Percentiles rank a stretch among this genome's conserved stretches.
These are phyloP conservation scores for Propithecus deckenii DNA, from an alignment of 2,797 vertebrate species.

Conservation along the genomic window DNA sequence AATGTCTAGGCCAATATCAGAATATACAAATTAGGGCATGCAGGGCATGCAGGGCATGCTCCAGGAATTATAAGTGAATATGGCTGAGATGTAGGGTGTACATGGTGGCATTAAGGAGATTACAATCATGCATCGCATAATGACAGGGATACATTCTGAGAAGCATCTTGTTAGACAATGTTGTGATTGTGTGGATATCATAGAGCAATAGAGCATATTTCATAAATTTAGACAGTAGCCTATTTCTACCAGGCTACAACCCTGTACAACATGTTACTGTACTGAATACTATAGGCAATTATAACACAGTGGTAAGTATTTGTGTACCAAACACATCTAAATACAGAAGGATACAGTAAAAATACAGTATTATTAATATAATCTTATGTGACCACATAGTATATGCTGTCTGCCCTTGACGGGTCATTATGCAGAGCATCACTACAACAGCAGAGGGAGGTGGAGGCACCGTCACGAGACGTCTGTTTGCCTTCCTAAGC, in stretches of 20 bases:
- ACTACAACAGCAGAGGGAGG: neutral
- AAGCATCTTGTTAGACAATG: neutral
- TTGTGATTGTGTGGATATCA: neutral
- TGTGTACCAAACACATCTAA: neutral
- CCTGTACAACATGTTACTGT: neutral
- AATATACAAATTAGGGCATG: neutral
- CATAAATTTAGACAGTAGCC: neutral
- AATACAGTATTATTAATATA: neutral
- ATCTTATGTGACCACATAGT: neutral
- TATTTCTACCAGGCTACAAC: neutral
- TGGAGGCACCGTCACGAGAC: neutral
- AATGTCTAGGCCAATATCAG: neutral
- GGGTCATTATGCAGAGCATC: neutral
- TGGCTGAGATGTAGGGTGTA: neutral
- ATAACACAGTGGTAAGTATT: neutral
- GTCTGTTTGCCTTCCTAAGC: neutral
- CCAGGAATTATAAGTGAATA: neutral
- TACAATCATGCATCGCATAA: neutral
- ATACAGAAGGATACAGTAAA: neutral
- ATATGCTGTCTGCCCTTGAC: fast-evolving
- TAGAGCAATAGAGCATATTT: neutral
- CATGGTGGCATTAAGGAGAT: neutral
- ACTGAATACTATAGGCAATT: neutral
- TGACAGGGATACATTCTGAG: neutral
- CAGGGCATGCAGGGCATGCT: too few species aligned